Base-by-base conservation (phyloP, 2,888 invertebrate species). In the Himalopsyche kuldschensis region DNA sequence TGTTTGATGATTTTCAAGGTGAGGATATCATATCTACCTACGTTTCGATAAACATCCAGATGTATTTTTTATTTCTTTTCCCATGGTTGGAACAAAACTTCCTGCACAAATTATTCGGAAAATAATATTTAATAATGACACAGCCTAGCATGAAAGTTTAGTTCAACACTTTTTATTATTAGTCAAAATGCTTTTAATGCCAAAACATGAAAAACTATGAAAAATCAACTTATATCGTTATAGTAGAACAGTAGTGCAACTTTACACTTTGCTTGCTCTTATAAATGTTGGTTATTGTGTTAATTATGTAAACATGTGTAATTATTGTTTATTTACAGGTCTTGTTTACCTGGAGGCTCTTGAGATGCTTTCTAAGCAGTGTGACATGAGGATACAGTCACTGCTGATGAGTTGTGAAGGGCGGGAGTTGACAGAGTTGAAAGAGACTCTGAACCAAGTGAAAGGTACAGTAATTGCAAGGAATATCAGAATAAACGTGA, bases 1-100 rank as follows among this genome's bases (percentile, higher is more conserved):
- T 97, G 63, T 97, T 97, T 89, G 97, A 97, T 90, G 96, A 97
- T 90, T 95, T 94, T 90, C 96, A 97, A 91, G 97, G 95, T 93
- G 87, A 77, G 87, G 30, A 55, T 27, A 79, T 15, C n/a, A 47
- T 27, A 75, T 31, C 17, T 69, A 27, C 27, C 5, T n/a, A 69
- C n/a, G n/a, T n/a, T n/a, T n/a, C n/a, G n/a, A n/a, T n/a, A n/a
- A n/a, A n/a, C n/a, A n/a, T n/a, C n/a, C n/a, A n/a, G n/a, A n/a
- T n/a, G n/a, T n/a, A n/a, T n/a, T n/a, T n/a, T n/a, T n/a, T n/a
- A n/a, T n/a, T n/a, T n/a, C n/a, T n/a, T n/a, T n/a, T n/a, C n/a
- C n/a, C n/a, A n/a, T n/a, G n/a, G n/a, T n/a, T n/a, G n/a, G n/a
- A n/a, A n/a, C n/a, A n/a, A n/a, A n/a, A n/a, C n/a, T n/a, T n/a